Evolutionary conservation across 2,113 vertebrate genomes (phyloP), one percentile per base, ranked within the genome.

Genomic region (Leuciscus idus): DNA sequence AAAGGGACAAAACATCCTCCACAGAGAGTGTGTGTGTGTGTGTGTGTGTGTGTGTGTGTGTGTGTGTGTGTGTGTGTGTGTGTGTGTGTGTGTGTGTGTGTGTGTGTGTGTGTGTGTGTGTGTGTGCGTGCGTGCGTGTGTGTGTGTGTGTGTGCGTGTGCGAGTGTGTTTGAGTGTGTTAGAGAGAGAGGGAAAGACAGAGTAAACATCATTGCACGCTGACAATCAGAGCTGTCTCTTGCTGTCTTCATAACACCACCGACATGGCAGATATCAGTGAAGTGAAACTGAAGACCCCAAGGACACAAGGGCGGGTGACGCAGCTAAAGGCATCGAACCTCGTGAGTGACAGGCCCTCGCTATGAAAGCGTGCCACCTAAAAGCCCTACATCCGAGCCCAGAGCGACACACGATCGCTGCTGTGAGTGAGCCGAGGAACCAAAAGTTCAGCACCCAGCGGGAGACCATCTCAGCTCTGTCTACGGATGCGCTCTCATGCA

Each of bases 381-480:
- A 91, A 91, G 90, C 90, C 86, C 84, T 81, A 79, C 84, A 82
- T 87, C 84, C 85, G 89, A 88, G 87, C 88, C 90, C 78, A 30
- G 61, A 80, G 75, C 48, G 57, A 80, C 68, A 84, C 26, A 33
- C 26, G 17, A 52, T 48, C 15, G 21, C 8, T 30, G 28, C 59
- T 33, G 59, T 1, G n/a, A 64, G 43, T 66, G 72, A 70, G 48
- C 19, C 6, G 13, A 57, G 86, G 86, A 83, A 90, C 81, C n/a
- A 74, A 84, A 52, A 89, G 91, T 91, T 92, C 91, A 90, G 77
- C 84, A 88, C 93, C 91, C 94, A 92, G 87, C 83, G 85, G 93
- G 91, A 86, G 84, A 84, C 86, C 89, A 85, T 28, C 19, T 87
- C 88, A 92, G 89, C 85, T 83, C 86, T 91, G 87, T 87, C 86